A percentile compares a stretch with the other conserved stretches of the same genome.
Conservation (phyloP, 2,113 vertebrate species). For the Otus sunia region DNA sequence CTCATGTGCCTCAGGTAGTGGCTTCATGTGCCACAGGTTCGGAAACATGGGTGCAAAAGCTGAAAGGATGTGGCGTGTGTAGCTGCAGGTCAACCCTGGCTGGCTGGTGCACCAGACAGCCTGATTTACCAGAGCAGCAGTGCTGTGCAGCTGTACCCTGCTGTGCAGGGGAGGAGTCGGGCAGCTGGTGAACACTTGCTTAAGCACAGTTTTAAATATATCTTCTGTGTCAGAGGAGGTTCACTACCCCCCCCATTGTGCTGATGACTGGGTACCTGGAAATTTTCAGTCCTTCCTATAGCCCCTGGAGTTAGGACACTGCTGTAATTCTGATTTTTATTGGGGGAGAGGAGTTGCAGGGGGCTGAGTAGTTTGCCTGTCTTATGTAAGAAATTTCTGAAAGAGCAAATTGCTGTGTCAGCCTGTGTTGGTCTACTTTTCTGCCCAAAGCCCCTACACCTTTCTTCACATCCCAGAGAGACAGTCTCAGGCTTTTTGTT, state of each 20-base stretch:
- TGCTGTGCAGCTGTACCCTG: neutral
- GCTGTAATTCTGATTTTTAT: neutral
- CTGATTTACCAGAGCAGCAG: neutral
- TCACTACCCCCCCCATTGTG: neutral
- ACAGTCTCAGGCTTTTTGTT: neutral
- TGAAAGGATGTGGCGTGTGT: neutral
- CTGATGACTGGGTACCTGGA: neutral
- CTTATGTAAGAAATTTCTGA: neutral
- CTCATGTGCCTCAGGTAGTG: neutral
- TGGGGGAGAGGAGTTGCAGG: neutral
- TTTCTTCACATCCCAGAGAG: neutral
- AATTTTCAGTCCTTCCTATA: neutral
- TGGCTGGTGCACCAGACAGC: neutral
- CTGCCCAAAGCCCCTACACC: neutral
- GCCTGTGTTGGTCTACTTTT: neutral
- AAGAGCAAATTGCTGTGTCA: neutral
- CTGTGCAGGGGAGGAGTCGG: neutral
- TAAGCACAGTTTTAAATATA: neutral
- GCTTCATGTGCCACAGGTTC: neutral
- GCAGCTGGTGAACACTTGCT: neutral
- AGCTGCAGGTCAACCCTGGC: neutral
- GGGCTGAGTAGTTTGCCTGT: neutral
- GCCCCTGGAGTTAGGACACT: neutral
- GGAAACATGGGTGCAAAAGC: neutral
- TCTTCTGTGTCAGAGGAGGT: neutral